A percentile compares a stretch with the other conserved stretches of the same genome.
These are phyloP conservation scores for Notoglanidium macrostoma DNA, from an alignment of 2,797 vertebrate genomes.

Conservation along the genomic window DNA sequence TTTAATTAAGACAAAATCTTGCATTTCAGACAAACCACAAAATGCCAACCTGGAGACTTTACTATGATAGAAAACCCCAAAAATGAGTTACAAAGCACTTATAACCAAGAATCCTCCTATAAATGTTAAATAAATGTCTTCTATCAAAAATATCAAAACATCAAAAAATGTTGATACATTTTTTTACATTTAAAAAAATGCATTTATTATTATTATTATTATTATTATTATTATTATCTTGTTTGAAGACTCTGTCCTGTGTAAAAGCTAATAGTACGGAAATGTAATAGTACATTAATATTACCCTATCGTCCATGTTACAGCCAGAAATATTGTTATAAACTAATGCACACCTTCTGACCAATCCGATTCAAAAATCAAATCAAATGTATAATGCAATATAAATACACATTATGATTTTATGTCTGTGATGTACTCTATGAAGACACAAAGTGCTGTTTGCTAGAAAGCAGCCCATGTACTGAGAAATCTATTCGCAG, in stretches of 20 bases:
- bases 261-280: neutral
- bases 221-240: no score
- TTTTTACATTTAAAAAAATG: neutral
- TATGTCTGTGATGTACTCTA: neutral
- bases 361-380: neutral
- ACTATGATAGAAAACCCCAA: neutral
- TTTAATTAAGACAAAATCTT: neutral
- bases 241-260: neutral
- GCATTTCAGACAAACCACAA: neutral
- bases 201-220: neutral
- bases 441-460: neutral
- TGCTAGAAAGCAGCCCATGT: slow-evolving; percentile 24
- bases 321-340: neutral
- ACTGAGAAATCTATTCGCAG: neutral
- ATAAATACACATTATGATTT: neutral
- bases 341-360: neutral
- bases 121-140: neutral
- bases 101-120: neutral
- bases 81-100: neutral
- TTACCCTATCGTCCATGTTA: neutral
- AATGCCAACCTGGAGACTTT: neutral
- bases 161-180: no score
- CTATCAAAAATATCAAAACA: neutral
- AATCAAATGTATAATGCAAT: neutral
- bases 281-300: neutral